Percentiles rank a stretch among this genome's conserved stretches.
Conservation (phyloP, 2,888 invertebrate species). For the Lepidochrysops patricia region DNA sequence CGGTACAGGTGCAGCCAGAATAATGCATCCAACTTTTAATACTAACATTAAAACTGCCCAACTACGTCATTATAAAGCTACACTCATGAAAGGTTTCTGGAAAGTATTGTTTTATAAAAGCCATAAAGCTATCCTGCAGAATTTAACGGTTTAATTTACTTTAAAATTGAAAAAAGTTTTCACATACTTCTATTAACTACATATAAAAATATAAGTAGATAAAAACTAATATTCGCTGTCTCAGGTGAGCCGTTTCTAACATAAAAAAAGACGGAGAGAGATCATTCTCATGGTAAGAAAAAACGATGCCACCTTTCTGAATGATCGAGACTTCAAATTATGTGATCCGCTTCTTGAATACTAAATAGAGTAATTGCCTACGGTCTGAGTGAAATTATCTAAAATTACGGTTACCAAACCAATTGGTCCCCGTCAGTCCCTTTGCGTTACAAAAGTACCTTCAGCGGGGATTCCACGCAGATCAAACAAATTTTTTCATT, state of each 20-base stretch:
- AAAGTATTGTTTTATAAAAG: neutral
- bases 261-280: neutral
- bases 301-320: constrained; percentile 47
- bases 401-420: constrained; percentile 50
- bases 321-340: constrained; percentile 61
- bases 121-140: neutral
- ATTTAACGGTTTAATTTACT: neutral
- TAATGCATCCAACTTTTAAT: constrained; percentile 7
- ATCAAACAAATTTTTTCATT: constrained; percentile 6
- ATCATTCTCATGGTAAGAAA: constrained; percentile 7
- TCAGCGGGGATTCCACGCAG: neutral
- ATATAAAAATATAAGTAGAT: neutral
- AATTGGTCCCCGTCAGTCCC: constrained; percentile 36
- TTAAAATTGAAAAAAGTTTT: neutral
- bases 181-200: neutral
- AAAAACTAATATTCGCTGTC: neutral
- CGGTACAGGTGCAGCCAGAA: neutral
- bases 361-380: constrained; percentile 31
- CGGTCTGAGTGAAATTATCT: constrained; percentile 45
- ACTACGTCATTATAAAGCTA: neutral
- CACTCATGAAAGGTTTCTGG: neutral
- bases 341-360: constrained; percentile 56
- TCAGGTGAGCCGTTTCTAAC: neutral
- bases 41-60: neutral
- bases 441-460: constrained; percentile 11